A percentile compares a stretch with the other conserved stretches of the same genome.
These are phyloP conservation scores for Psophia crepitans DNA, from an alignment of 2,113 vertebrate species.

Conservation along the genomic window DNA sequence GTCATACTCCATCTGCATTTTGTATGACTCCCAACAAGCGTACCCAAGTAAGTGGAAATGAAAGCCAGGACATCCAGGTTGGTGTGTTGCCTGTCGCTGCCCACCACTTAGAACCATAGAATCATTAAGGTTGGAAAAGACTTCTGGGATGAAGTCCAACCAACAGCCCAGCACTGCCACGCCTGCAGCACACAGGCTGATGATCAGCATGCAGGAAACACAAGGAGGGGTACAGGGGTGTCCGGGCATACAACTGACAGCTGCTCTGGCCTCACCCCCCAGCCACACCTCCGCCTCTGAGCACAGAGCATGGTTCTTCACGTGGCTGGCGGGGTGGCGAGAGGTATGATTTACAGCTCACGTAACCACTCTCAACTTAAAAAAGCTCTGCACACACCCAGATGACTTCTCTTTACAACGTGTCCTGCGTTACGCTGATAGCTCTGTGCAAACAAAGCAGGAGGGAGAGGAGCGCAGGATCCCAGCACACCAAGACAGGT, in stretches of 20 bases:
- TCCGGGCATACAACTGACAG: background rate
- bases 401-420: background rate
- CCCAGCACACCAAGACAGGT: background rate
- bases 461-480: background rate
- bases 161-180: no score
- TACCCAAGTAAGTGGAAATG: background rate
- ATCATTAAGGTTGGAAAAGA: no score
- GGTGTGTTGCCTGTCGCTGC: background rate
- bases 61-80: background rate
- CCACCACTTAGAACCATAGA: no score
- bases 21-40: background rate
- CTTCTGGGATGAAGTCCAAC: no score
- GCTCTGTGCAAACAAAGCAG: background rate
- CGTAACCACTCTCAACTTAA: accelerated
- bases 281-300: background rate
- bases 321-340: accelerated
- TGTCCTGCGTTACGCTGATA: background rate
- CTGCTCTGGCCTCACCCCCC: background rate
- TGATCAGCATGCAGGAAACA: background rate
- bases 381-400: background rate
- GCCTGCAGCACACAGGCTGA: no score
- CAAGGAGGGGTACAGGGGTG: background rate
- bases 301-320: background rate
- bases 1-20: accelerated
- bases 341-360: background rate